Evolutionary conservation across 2,113 vertebrate genomes (phyloP), one percentile per base, ranked within the genome.

Genomic region (Eupsittula cactorum): DNA sequence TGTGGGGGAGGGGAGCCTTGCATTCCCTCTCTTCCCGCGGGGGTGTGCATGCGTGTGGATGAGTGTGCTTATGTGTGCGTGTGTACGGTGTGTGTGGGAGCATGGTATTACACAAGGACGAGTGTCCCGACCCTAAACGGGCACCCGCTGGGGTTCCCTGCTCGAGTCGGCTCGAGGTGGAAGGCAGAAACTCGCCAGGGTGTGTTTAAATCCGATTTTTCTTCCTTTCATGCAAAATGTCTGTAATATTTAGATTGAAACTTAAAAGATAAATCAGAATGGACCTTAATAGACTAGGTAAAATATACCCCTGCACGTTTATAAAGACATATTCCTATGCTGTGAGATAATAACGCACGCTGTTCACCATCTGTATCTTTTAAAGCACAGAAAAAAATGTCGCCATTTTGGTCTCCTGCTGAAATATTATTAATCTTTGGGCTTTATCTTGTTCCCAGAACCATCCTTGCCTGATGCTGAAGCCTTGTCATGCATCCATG

Each of bases 351-450:
- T 88, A 91, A 91, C 18, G 27, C 91, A 84, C 41, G 62, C 71
- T 92, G 92, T 91, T 97, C 93, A 90, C 91, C 94, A 88, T 95
- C 71, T 97, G 90, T 97, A 94, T 96, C 95, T 97, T 93, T 95
- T 96, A 94, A 80, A 95, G 86, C 89, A n/a, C 82, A 90, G 95
- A 90, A 95, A 91, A 96, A 98, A 97, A 94, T 96, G 97, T 98
- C 98, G 97, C 97, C 98, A 98, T 98, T 97, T 98, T 98, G 97
- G 97, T 97, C 91, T 90, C 96, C 79, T 81, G 96, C 95, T 95
- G 96, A 97, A 98, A 98, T 97, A 97, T 97, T 92, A 95, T 96
- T 95, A 95, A 96, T 97, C 94, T 94, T 75, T 71, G 93, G 94
- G 88, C 85, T 95, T 95, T 97, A 67, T 92, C 95, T 93, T 67